phyloP scores from a whole-genome alignment of 2,113 vertebrate species.

The Pantherophis guttatus region DNA sequence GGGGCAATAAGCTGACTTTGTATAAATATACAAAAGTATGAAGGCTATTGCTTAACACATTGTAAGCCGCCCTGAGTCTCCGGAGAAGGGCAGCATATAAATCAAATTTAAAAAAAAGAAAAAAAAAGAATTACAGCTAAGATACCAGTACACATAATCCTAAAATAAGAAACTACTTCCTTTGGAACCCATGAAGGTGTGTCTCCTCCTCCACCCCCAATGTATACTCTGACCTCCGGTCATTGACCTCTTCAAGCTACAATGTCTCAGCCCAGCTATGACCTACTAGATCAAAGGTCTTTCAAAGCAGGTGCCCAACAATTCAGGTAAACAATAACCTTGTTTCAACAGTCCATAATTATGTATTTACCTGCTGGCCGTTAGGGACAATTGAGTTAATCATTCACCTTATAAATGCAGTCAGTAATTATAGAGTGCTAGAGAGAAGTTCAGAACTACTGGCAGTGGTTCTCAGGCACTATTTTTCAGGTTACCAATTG shows the following conservation, averaged over 20 bases:
- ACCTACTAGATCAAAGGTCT: conserved; percentile 36
- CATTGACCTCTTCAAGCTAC: conserved; percentile 48
- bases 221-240: neutral
- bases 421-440: conserved; percentile 55
- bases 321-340: conserved; percentile 31
- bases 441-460: conserved; percentile 51
- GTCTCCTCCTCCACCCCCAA: too few species aligned
- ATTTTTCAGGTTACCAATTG: conserved; percentile 37
- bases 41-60: too few species aligned
- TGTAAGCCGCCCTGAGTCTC: too few species aligned
- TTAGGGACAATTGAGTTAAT: conserved; percentile 69
- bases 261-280: conserved; percentile 38
- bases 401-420: conserved; percentile 66
- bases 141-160: neutral
- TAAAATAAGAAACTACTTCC: neutral
- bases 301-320: conserved; percentile 44
- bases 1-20: too few species aligned
- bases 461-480: conserved; percentile 43
- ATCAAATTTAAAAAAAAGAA: too few species aligned
- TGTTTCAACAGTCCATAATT: conserved; percentile 50
- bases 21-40: too few species aligned
- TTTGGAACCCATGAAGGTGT: neutral
- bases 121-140: neutral
- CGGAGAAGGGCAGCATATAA: too few species aligned
- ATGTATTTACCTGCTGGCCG: conserved; percentile 61